phyloP scores from a whole-genome alignment of 2,797 vertebrate genomes.

The Microctenopoma steveboyesi region DNA sequence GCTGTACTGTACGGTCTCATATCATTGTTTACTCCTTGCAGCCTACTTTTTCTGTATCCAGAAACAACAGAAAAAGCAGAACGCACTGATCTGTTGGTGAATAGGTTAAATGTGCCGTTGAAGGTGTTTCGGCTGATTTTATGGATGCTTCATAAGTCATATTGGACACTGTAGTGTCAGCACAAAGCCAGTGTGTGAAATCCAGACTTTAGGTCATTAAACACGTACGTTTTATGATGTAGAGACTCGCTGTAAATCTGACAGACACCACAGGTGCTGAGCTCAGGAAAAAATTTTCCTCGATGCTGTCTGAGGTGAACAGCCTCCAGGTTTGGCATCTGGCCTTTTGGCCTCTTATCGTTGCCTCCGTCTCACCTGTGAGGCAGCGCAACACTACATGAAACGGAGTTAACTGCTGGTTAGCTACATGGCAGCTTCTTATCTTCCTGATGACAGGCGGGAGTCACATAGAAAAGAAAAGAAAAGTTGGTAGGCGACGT shows the following conservation, averaged over 20 bases:
- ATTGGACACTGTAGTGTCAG: no score
- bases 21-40: no score
- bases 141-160: no score
- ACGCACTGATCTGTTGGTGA: no score
- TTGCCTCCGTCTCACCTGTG: conserved; percentile 47
- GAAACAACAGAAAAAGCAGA: no score
- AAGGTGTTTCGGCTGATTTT: no score
- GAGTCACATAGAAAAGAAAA: conserved; percentile 3
- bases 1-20: no score
- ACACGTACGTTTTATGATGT: background rate
- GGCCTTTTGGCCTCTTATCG: conserved; percentile 32
- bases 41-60: no score
- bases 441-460: conserved; percentile 57
- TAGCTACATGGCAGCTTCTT: conserved; percentile 41
- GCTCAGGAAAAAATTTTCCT: background rate
- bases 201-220: background rate
- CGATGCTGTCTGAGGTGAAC: conserved; percentile 6
- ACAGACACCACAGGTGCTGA: conserved; percentile 22
- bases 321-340: conserved; percentile 14
- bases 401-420: conserved; percentile 32
- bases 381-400: conserved; percentile 25
- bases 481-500: background rate
- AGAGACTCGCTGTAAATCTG: conserved; percentile 28
- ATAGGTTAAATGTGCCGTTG: no score
- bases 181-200: background rate